Conservation (phyloP, 2,888 invertebrate genomes). For the Acleris cristana region DNA sequence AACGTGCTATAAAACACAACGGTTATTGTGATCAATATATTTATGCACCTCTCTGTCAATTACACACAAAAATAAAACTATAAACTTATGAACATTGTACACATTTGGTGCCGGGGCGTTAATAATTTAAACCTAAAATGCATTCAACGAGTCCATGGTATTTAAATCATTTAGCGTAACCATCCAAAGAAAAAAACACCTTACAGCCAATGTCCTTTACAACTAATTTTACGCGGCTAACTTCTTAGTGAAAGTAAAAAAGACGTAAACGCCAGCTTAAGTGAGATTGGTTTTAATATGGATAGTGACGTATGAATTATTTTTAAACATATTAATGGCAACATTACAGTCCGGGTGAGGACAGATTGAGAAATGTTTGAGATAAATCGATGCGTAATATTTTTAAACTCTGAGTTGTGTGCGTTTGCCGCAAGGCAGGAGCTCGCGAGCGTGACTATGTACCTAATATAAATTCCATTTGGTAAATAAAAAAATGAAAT, state of each 20-base stretch:
- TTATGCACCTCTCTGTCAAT: too few species aligned
- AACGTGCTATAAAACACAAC: too few species aligned
- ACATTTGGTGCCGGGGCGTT: too few species aligned
- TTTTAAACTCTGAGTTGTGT: conserved; percentile 47
- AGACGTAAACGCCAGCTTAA: neutral
- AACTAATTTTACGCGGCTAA: neutral
- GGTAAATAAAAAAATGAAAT: neutral
- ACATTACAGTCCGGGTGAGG: conserved; percentile 44
- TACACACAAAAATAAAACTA: too few species aligned
- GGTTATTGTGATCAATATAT: too few species aligned
- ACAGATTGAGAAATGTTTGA: conserved; percentile 54
- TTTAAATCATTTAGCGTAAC: neutral
- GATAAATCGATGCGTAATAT: conserved; percentile 47
- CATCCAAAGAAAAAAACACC: neutral
- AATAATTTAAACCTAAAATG: too few species aligned
- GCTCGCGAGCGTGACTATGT: neutral
- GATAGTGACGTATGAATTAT: neutral
- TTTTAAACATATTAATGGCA: conserved; percentile 46
- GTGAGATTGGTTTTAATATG: neutral
- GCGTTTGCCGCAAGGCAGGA: conserved; percentile 34
- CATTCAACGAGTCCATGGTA: too few species aligned
- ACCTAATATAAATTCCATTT: conserved; percentile 11
- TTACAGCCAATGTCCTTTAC: neutral
- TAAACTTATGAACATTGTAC: too few species aligned
- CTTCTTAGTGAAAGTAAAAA: neutral